A percentile compares a stretch with the other conserved stretches of the same genome.
Evolutionary conservation across 92 coral and sea anemone genomes (phyloP).

Genomic region (Pocillopora meandrina): DNA sequence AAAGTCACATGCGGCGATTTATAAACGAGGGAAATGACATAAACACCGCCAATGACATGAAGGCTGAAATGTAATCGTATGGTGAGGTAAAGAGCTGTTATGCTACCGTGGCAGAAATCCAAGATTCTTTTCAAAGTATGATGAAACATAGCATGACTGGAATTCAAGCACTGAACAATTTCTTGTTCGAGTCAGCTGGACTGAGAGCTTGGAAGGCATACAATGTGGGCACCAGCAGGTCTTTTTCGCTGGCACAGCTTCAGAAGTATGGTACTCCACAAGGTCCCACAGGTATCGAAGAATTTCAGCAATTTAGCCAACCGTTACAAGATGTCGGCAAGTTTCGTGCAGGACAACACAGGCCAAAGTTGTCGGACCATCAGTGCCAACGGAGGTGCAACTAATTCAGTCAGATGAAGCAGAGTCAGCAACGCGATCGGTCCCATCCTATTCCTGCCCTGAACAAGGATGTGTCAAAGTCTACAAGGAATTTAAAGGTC

Average conservation of each 20-base stretch:
- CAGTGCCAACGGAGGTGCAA: background rate
- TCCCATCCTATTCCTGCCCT: constrained; percentile 11
- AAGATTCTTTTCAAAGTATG: constrained; percentile 15
- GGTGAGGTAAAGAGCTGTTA: constrained; percentile 41
- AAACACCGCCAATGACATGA: constrained; percentile 34
- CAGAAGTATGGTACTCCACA: constrained; percentile 12
- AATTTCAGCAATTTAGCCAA: constrained; percentile 19
- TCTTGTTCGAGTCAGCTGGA: constrained; percentile 11
- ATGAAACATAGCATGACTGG: constrained; percentile 27
- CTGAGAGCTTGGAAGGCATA: constrained; percentile 26
- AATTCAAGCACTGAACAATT: constrained; percentile 22
- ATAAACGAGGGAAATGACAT: constrained; percentile 30
- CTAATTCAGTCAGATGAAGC: background rate
- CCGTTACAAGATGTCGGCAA: constrained; percentile 12
- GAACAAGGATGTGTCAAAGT: constrained; percentile 31
- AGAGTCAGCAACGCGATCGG: constrained; percentile 1
- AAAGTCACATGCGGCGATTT: constrained; percentile 33
- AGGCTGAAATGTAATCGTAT: constrained; percentile 26
- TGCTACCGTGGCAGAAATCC: constrained; percentile 27
- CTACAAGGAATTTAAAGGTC: constrained; percentile 6
- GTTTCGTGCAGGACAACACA: background rate
- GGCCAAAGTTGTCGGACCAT: background rate
- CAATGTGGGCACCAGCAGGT: constrained; percentile 8
- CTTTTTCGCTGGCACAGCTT: constrained; percentile 9
- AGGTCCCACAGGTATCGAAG: constrained; percentile 10